phyloP scores from a whole-genome alignment of 2,888 invertebrate genomes.

The Cantharis flavilabris region DNA sequence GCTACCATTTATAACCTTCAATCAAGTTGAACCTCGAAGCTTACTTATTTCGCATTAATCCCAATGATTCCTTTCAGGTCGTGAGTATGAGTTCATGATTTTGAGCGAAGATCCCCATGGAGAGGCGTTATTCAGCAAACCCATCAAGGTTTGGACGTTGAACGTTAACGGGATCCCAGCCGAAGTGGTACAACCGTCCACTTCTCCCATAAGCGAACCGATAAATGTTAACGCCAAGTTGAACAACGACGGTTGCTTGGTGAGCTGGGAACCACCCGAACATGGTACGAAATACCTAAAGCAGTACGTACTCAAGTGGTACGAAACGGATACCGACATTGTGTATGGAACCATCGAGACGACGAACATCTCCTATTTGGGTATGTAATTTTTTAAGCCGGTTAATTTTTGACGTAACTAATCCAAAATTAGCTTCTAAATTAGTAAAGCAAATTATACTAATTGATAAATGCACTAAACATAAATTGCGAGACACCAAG shows the following conservation, averaged over 20 bases:
- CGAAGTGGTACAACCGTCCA: constrained; percentile 22
- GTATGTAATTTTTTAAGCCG: constrained; percentile 35
- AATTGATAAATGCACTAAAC: neutral
- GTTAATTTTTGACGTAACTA: neutral
- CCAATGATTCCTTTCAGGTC: constrained; percentile 45
- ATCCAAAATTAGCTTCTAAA: neutral
- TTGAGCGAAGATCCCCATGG: constrained; percentile 84
- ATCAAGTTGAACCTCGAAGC: constrained; percentile 58
- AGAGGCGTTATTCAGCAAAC: constrained; percentile 89
- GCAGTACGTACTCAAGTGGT: constrained; percentile 72
- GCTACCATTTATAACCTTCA: constrained; percentile 78
- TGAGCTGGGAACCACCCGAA: constrained; percentile 74
- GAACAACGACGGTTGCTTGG: constrained; percentile 74
- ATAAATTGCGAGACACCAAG: neutral
- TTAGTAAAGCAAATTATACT: neutral
- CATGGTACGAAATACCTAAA: constrained; percentile 62
- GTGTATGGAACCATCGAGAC: constrained; percentile 72
- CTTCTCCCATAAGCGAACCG: constrained; percentile 61
- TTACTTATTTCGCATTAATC: neutral
- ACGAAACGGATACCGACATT: constrained; percentile 63
- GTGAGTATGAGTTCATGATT: constrained; percentile 90
- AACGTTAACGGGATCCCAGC: constrained; percentile 45
- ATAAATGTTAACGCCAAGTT: constrained; percentile 72
- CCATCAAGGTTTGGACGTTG: constrained; percentile 75
- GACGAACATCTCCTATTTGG: constrained; percentile 61